Base-by-base conservation (phyloP, 2,113 vertebrate species). In the Scophthalmus maximus region DNA sequence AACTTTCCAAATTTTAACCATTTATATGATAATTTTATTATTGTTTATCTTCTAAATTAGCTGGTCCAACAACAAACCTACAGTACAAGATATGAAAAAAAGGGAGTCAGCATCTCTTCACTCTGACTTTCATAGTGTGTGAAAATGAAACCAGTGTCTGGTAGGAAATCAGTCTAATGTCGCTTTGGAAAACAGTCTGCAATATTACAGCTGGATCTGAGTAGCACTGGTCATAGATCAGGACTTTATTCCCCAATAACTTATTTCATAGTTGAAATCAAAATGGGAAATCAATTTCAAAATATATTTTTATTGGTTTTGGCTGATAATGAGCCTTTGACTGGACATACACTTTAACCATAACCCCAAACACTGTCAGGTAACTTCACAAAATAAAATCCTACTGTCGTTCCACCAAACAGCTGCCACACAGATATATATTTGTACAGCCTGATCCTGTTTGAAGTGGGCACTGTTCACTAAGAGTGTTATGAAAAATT, bases 401-500 rank as follows among this genome's bases (percentile, higher is more conserved):
- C 11, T 56, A n/a, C 29, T 66, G 46, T 57, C 12, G 3, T 71
- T 42, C 17, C 2, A 1, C 38, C 20, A 55, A 53, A 46, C 36
- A 55, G 51, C 64, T 68, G 66, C 51, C 76, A 73, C 57, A 57
- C 71, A 73, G 17, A 68, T 44, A 34, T 44, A 52, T 53, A 38
- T 65, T 15, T 57, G 79, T 75, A 72, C 30, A 1, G 42, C 76
- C 69, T 52, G 38, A 59, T 81, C 53, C 42, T 73, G 52, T 83
- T 50, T 25, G 36, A 68, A 68, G 68, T 60, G 74, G 83, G 34
- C 32, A 22, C 55, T 57, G 72, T 78, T 82, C 65, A 56, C 69
- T n/a, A 30, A 77, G 73, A 83, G 76, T 71, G 78, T 78, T 62
- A 34, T 68, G 38, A 56, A 68, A 76, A 69, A 76, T 34, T 5